Evolutionary conservation across 2,888 invertebrate genomes (phyloP), one percentile per base, ranked within the genome.

Genomic region (Balanococcus diminutus): DNA sequence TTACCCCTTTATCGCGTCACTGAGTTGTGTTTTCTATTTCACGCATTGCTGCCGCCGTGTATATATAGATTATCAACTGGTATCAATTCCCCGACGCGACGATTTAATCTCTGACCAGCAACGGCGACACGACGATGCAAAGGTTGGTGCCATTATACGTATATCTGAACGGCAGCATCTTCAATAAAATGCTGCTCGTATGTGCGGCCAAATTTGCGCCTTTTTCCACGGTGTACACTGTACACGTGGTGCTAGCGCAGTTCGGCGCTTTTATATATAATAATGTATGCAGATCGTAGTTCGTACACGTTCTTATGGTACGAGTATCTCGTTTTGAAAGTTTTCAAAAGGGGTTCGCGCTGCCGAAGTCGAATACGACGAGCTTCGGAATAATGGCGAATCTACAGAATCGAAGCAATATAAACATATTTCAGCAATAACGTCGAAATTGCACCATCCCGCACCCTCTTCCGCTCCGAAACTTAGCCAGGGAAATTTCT

Each of bases 1-100:
- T 72, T 72, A 72, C 72, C 72, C 72, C 72, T 72, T 72, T 72
- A 72, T 72, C 72, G 72, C 72, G 72, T 72, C 72, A 16, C 72
- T 31, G 72, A 72, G 32, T 72, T 16, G 31, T 72, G 31, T 72
- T 72, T 72, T 72, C 72, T 32, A 72, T 72, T 72, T 72, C 72
- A 72, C 72, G 72, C 31, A 28, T 72, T 72, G 31, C 28, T 72
- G 72, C 72, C 46, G 46, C n/a, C 46, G 46, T 46, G n/a, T 46
- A 46, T 31, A 72, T 31, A 46, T 46, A 46, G 72, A 72, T 31
- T 25, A 72, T 31, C 32, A 31, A 25, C 31, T 32, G 72, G 72
- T 72, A 72, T 72, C 72, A 72, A 72, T 72, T 72, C 72, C 72
- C 72, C 72, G 72, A 32, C 32, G 72, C 72, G 72, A 32, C 32